Conservation (phyloP, 2,888 invertebrate genomes). For the Cephus rjabovi region DNA sequence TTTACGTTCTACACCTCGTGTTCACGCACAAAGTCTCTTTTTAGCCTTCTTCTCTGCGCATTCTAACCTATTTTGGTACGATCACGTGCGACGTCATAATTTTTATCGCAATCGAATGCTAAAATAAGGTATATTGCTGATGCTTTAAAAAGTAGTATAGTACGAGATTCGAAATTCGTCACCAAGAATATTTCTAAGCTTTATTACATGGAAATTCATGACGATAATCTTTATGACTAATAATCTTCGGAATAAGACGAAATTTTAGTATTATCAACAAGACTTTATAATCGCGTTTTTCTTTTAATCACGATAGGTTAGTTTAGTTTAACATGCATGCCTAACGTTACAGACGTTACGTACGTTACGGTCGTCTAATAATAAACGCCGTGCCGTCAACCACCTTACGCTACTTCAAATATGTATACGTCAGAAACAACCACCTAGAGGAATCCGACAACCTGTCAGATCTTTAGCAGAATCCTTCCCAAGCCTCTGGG, state of each 20-base stretch:
- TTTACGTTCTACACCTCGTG: not conserved
- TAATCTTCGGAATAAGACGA: not conserved
- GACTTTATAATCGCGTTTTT: not conserved
- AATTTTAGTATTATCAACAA: not conserved
- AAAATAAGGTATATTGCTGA: not conserved
- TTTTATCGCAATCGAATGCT: not conserved
- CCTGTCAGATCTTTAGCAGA: conserved; percentile 43
- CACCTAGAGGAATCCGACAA: conserved; percentile 51
- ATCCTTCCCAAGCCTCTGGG: not conserved
- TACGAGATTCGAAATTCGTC: not conserved
- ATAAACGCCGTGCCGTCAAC: conserved; percentile 46
- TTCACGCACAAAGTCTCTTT: not conserved
- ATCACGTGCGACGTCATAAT: not conserved
- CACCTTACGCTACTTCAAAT: conserved; percentile 38
- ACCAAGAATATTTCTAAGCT: not conserved
- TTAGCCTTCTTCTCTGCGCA: not conserved
- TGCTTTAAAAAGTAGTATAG: not conserved
- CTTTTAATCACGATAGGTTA: not conserved
- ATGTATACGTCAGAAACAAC: conserved; percentile 36
- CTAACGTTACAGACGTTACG: not conserved
- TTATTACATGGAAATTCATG: not conserved
- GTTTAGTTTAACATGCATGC: not conserved
- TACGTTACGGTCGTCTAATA: conserved; percentile 36
- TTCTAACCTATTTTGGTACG: not conserved
- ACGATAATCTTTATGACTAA: not conserved